Conservation (phyloP, 2,113 vertebrate genomes). For the Phasianus colchicus region DNA sequence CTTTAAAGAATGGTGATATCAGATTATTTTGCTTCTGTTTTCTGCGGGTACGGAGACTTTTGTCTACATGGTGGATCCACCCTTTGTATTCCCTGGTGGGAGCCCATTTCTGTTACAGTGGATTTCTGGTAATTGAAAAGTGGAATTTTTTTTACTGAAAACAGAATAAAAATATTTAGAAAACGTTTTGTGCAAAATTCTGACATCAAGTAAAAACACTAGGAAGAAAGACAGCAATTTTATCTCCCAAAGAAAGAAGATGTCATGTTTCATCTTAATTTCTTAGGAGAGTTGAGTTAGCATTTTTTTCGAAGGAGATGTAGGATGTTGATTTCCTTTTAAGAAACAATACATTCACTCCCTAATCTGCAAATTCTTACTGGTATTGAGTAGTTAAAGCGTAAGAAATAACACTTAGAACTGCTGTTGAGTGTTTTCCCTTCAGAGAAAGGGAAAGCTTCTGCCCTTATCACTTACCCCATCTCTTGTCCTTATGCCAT, state of each 20-base stretch:
- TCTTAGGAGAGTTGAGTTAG: not conserved
- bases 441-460: not conserved
- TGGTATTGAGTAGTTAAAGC: not conserved
- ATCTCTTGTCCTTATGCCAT: rapidly evolving
- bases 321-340: not conserved
- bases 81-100: not conserved
- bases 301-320: not conserved
- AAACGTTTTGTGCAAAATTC: not conserved
- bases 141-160: not conserved
- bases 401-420: not conserved
- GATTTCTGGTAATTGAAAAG: not conserved
- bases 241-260: not conserved
- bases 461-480: not conserved
- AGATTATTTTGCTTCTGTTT: not conserved
- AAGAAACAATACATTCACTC: not conserved
- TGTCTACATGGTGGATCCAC: not conserved
- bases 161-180: not conserved
- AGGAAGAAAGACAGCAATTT: not conserved
- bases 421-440: not conserved
- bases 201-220: not conserved
- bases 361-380: not conserved
- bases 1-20: not conserved
- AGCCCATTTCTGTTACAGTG: not conserved
- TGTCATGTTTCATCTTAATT: not conserved
- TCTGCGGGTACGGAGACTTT: not conserved